Evolutionary conservation across 2,888 invertebrate species (phyloP).

Genomic region (Diarsia mendica): DNA sequence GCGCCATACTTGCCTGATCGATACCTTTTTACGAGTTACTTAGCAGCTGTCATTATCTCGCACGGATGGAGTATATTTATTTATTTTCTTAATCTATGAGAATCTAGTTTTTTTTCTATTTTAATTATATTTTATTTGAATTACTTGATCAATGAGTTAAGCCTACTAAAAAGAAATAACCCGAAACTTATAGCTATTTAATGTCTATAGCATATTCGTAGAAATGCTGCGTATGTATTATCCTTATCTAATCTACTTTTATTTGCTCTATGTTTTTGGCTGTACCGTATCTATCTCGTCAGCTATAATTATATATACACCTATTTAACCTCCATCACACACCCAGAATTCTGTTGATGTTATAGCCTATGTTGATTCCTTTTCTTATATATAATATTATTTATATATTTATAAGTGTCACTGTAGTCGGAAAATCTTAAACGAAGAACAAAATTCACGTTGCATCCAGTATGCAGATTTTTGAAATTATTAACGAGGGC

Average conservation of each 20-base stretch:
- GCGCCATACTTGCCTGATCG: background rate
- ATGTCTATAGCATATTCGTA: background rate
- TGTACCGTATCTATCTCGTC: too few species aligned
- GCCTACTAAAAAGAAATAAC: background rate
- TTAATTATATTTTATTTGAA: background rate
- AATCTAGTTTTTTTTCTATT: too few species aligned
- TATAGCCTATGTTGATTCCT: too few species aligned
- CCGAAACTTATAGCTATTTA: background rate
- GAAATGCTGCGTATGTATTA: background rate
- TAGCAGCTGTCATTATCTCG: background rate
- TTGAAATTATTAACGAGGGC: background rate
- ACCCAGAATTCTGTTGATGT: too few species aligned
- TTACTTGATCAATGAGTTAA: background rate
- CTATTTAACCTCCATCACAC: too few species aligned
- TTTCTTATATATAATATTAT: too few species aligned
- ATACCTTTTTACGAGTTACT: background rate
- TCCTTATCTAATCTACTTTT: background rate
- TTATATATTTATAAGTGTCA: too few species aligned
- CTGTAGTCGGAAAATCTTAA: too few species aligned
- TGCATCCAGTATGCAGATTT: background rate
- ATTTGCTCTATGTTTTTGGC: background rate
- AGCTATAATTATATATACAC: too few species aligned
- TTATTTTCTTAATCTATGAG: background rate
- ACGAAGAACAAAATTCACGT: background rate
- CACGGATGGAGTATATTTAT: conserved; percentile 5